Evolutionary conservation across 1,140 invertebrate genomes (phyloP).

Genomic region (Penaeus chinensis): DNA sequence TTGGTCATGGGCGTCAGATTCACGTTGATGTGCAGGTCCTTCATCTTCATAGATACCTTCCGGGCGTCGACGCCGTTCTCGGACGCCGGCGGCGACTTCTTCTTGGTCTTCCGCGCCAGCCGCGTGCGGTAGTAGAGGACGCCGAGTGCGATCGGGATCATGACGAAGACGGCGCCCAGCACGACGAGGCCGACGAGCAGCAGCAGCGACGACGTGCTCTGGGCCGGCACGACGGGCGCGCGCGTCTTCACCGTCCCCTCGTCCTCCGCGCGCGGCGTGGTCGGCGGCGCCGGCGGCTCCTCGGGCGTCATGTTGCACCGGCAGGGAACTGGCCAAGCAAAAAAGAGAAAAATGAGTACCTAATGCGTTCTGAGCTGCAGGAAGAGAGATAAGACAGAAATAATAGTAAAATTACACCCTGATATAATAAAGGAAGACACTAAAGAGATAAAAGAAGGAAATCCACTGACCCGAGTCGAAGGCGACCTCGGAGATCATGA

Average conservation of each 20-base stretch:
- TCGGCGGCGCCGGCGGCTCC: constrained; percentile 63
- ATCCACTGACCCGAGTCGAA: constrained; percentile 73
- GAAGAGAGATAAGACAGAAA: background rate
- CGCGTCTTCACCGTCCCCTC: constrained; percentile 66
- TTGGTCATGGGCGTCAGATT: constrained; percentile 55
- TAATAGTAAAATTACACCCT: background rate
- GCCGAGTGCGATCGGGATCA: constrained; percentile 49
- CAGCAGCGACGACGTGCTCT: constrained; percentile 30
- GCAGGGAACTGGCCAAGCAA: constrained; percentile 29
- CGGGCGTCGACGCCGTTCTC: constrained; percentile 33
- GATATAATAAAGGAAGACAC: background rate
- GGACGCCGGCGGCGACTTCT: constrained; percentile 9
- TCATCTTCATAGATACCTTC: constrained; percentile 65
- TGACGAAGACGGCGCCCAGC: constrained; percentile 46
- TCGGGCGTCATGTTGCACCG: constrained; percentile 49
- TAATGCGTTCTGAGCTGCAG: background rate
- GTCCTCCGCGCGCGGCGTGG: constrained; percentile 70
- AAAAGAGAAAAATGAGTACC: background rate
- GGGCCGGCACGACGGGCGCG: constrained; percentile 14
- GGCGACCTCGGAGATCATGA: constrained; percentile 87
- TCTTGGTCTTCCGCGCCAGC: constrained; percentile 22
- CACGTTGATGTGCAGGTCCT: constrained; percentile 67
- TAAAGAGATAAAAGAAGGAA: constrained; percentile 31
- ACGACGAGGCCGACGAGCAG: constrained; percentile 47
- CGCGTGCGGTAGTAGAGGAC: constrained; percentile 48